Evolutionary conservation across 30 jellyfish, hydroid and myxozoan species (phyloP), one percentile per base, ranked within the genome.

Genomic region (Hydractinia echinata): DNA sequence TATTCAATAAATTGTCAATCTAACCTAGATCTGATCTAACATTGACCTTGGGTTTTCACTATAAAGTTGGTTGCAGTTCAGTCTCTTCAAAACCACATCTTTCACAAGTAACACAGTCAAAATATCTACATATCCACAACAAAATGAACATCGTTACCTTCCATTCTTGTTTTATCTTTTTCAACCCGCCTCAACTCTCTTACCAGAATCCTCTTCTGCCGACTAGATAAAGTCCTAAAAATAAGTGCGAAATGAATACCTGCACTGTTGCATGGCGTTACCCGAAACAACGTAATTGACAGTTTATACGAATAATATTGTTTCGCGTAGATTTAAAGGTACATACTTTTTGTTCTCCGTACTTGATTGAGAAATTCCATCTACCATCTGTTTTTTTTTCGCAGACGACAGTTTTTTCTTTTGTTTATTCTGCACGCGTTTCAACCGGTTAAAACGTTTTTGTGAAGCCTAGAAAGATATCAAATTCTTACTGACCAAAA

Each of bases 191-290:
- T 54, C 44, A 71, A 20, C 53, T 20, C 51, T 60, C 51, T 71
- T 60, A 15, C 51, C 30, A 50, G 10, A 30, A 71, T 11, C 53
- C 5, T 71, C 53, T 71, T 71, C 51, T 71, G 81, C 4, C 81
- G 81, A 20, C 60, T 52, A 50, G 81, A 71, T 52, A 50, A 20
- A n/a, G 5, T 20, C n/a, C 81, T 71, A 50, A 71, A 71, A 50
- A 0, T 19, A 11, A 71, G 44, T 30, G 2, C 44, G 2, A 30
- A n/a, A 30, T 30, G 44, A 30, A 30, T 0, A 30, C 44, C 44
- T 30, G 44, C 44, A 30, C n/a, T n/a, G n/a, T n/a, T n/a, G n/a
- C n/a, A n/a, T n/a, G n/a, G n/a, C n/a, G n/a, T n/a, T n/a, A 30
- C 44, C 44, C 44, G 44, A 2, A 30, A 30, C 44, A 30, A 30